A percentile compares a stretch with the other conserved stretches of the same genome.
Evolutionary conservation across 2,888 invertebrate species (phyloP).

Genomic region (Stratiomys singularior): DNA sequence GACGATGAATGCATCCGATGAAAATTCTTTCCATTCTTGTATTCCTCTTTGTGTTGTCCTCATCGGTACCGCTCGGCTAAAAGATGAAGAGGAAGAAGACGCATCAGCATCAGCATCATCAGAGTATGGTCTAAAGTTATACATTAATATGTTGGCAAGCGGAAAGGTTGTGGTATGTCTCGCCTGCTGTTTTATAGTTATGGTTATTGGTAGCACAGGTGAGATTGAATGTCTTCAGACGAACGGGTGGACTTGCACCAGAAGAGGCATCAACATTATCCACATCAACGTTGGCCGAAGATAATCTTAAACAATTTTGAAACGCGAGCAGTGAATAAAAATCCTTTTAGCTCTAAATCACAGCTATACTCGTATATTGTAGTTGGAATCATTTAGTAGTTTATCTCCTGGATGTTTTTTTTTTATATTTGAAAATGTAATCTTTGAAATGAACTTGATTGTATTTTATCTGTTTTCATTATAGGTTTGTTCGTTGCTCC

Average conservation of each 20-base stretch:
- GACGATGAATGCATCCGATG: too few relatives aligned
- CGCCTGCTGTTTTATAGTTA: too few relatives aligned
- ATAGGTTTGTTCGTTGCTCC: not conserved
- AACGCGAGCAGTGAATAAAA: not conserved
- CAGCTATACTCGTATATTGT: not conserved
- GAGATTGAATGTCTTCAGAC: constrained; percentile 18
- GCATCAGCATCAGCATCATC: too few relatives aligned
- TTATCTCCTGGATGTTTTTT: not conserved
- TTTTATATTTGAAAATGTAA: not conserved
- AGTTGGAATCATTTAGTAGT: not conserved
- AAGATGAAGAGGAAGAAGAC: too few relatives aligned
- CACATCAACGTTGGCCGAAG: too few relatives aligned
- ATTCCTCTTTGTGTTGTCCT: too few relatives aligned
- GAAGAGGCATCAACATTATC: not conserved
- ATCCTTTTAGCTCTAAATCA: not conserved
- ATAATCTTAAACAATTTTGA: not conserved
- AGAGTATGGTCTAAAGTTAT: too few relatives aligned
- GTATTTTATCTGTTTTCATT: constrained; percentile 1
- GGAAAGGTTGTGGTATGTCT: too few relatives aligned
- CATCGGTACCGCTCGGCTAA: too few relatives aligned
- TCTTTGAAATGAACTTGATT: constrained; percentile 13
- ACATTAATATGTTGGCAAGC: too few relatives aligned
- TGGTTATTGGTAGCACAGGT: constrained; percentile 24
- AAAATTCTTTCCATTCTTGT: too few relatives aligned
- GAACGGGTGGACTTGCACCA: not conserved